Evolutionary conservation across 2,797 vertebrate species (phyloP), one percentile per base, ranked within the genome.

Genomic region (Paramormyrops hopkinsi): DNA sequence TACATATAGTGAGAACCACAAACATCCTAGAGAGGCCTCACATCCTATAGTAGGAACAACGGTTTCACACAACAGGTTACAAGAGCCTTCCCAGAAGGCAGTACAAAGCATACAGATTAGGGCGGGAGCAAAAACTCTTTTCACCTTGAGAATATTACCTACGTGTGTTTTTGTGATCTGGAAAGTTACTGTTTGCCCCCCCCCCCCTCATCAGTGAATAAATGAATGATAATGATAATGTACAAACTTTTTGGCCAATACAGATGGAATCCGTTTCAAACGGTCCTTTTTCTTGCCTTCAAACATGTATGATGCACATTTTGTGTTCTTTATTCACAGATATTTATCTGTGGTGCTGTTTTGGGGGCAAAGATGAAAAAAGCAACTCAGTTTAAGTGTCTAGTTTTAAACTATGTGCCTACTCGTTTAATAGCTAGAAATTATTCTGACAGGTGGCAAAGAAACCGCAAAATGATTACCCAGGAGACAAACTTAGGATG

Each of bases 51-150:
- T 19, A n/a, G 91, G 91, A 94, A 93, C 94, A 94, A 89, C 91
- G 90, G 92, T 93, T 93, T 94, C 92, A 94, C 91, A 94, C 11
- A 3, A 91, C 82, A 88, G 37, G 93, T 90, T 91, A 91, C 90
- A 89, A 65, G 4, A 90, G 92, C 94, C 93, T 95, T 95, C 95
- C 65, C 95, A 94, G 94, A 95, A 95, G 95, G 94, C 93, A 94
- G 92, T 92, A 90, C 91, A 92, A 91, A 91, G 89, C 88, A 90
- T 90, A 88, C 91, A 91, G 88, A 93, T 92, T 89, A 7, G 0
- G 90, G 89, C 83, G 87, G 90, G 91, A 91, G 87, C 87, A 91
- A 79, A 91, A 46, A 79, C 86, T 92, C 93, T 83, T 91, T 90
- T 92, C 93, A 90, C 90, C 88, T 90, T 91, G 88, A 92, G 91